Evolutionary conservation across 2,797 vertebrate genomes (phyloP), one percentile per base, ranked within the genome.

Genomic region (Manis crassicaudata): DNA sequence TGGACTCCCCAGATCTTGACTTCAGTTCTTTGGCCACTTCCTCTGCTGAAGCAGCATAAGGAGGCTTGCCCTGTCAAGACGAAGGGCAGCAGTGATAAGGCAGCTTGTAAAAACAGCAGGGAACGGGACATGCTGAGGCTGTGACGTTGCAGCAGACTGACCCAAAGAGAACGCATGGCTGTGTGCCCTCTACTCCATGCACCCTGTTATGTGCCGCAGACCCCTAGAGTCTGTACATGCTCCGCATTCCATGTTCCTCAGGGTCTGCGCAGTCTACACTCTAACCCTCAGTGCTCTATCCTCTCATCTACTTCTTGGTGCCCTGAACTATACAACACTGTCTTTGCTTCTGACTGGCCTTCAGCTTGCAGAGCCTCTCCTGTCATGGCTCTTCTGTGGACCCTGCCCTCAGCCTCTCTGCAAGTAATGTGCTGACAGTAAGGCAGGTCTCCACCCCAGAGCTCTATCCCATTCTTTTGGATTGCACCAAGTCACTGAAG

Each of bases 1-100:
- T 99, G 92, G 98, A 98, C 96, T 99, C 99, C 98, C 99, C 99
- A 10, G 98, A 98, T 97, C 99, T 98, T 92, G 98, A 98, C 98
- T 99, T 99, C 98, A 99, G 98, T 98, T 99, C 99, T 98, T 99
- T 99, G 98, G 98, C 98, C 96, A 99, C 98, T 97, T 99, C 99
- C 96, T 98, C 99, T 97, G 98, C 99, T 97, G 99, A 99, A 98
- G 99, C 98, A 98, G 98, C 98, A 20, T 99, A 99, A 94, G 98
- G 98, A 98, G 99, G 99, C 97, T 99, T 99, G 98, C 97, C 99
- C 99, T 99, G 98, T 95, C 95, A 97, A 97, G 97, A 97, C 43
- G 84, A 97, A 98, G 96, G 90, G 97, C 97, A 96, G 76, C 27
- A 65, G 29, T 13, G 14, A 27, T 67, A 76, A 87, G 54, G 50